phyloP scores from a whole-genome alignment of 2,888 invertebrate genomes.

The Epiblema foenella region DNA sequence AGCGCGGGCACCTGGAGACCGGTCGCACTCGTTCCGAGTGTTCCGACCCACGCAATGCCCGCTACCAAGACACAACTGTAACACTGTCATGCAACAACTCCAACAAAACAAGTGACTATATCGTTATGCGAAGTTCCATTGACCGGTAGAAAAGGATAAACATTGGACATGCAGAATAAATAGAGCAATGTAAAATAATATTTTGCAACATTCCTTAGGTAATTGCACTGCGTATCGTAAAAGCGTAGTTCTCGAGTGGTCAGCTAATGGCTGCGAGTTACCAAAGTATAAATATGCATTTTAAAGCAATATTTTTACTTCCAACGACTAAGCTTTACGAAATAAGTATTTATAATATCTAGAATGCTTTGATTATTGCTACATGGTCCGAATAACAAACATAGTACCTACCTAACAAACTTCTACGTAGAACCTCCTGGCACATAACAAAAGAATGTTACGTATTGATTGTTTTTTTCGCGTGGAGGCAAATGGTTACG shows the following conservation, averaged over 20 bases:
- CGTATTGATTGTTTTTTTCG: too few species aligned
- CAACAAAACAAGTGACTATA: constrained; percentile 30
- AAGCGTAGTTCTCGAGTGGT: constrained; percentile 62
- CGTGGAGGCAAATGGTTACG: too few species aligned
- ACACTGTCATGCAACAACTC: constrained; percentile 42
- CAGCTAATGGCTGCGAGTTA: constrained; percentile 69
- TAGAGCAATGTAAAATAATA: constrained; percentile 48
- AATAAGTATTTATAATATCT: neutral
- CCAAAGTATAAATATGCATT: constrained; percentile 75
- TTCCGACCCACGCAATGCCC: constrained; percentile 72
- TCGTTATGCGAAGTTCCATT: constrained; percentile 42
- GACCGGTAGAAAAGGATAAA: neutral
- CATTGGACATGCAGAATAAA: constrained; percentile 2
- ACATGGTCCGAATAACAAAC: neutral
- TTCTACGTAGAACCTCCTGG: too few species aligned
- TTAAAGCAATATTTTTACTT: constrained; percentile 69
- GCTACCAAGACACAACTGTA: constrained; percentile 57
- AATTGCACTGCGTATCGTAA: constrained; percentile 53
- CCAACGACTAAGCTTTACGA: constrained; percentile 56
- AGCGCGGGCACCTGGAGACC: constrained; percentile 78
- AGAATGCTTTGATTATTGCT: constrained; percentile 21
- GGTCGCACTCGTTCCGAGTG: constrained; percentile 77
- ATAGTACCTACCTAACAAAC: too few species aligned
- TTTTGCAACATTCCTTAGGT: constrained; percentile 39
- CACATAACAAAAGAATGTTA: too few species aligned